Evolutionary conservation across 2,113 vertebrate genomes (phyloP).

Genomic region (Calidris pygmaea): DNA sequence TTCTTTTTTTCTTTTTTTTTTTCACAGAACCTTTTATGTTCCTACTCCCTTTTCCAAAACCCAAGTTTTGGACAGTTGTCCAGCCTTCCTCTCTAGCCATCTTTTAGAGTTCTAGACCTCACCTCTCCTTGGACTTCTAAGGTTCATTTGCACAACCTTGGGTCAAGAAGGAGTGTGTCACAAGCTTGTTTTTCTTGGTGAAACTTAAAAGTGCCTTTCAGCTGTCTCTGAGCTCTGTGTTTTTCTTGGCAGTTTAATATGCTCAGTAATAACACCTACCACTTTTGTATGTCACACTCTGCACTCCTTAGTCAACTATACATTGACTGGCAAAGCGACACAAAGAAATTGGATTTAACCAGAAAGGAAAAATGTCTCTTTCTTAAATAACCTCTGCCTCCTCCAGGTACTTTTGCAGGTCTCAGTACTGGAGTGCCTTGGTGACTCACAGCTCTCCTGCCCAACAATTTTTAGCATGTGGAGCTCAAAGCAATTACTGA

Average conservation of each 20-base stretch:
- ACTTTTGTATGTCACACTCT: constrained; percentile 26
- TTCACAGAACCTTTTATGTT: neutral
- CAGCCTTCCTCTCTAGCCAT: neutral
- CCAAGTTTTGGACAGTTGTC: neutral
- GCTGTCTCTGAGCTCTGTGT: constrained; percentile 1
- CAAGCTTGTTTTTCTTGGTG: neutral
- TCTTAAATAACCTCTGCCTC: neutral
- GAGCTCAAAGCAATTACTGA: constrained; percentile 20
- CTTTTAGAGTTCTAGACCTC: neutral
- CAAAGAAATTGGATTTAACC: neutral
- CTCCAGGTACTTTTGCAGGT: neutral
- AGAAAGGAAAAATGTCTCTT: neutral
- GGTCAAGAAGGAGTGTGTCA: neutral
- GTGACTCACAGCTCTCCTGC: constrained; percentile 26
- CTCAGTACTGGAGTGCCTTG: neutral
- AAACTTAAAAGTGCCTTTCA: neutral
- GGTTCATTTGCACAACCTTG: neutral
- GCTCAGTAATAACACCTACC: constrained; percentile 42
- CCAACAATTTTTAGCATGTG: neutral
- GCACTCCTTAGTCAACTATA: neutral
- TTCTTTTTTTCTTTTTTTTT: too few relatives aligned
- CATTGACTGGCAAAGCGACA: neutral
- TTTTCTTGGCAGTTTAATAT: constrained; percentile 52
- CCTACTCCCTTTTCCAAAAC: neutral
- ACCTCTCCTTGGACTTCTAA: neutral